Evolutionary conservation across 2,797 vertebrate species (phyloP).

Genomic region (Capromys pilorides): DNA sequence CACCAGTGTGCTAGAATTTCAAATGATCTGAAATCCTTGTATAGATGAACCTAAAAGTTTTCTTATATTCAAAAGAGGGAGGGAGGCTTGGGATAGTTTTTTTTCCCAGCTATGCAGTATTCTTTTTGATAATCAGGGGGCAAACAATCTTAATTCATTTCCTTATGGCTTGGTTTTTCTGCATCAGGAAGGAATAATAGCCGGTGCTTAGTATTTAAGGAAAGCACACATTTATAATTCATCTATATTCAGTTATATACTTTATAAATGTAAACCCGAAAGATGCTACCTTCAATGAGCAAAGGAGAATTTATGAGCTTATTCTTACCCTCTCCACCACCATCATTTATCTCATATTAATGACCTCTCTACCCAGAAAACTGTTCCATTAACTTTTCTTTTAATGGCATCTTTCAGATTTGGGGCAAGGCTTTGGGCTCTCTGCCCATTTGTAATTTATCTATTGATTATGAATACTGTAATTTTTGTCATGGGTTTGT

Average conservation of each 20-base stretch:
- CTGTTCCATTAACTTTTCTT: constrained; percentile 48
- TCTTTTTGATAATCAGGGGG: constrained; percentile 54
- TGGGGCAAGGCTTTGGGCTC: constrained; percentile 44
- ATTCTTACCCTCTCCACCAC: background rate
- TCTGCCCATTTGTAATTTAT: constrained; percentile 59
- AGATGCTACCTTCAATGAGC: constrained; percentile 64
- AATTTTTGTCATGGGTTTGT: constrained; percentile 47
- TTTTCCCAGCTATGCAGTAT: constrained; percentile 16
- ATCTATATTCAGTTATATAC: constrained; percentile 38
- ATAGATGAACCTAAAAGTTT: constrained; percentile 20
- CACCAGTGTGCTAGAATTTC: constrained; percentile 59
- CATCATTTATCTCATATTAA: constrained; percentile 61
- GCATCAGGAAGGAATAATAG: constrained; percentile 21
- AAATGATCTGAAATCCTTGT: constrained; percentile 39
- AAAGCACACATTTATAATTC: constrained; percentile 58
- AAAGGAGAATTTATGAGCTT: constrained; percentile 66
- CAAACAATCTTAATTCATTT: constrained; percentile 64
- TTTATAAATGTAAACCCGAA: constrained; percentile 58
- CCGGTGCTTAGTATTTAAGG: constrained; percentile 55
- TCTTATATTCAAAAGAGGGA: constrained; percentile 8
- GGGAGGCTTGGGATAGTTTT: constrained; percentile 1
- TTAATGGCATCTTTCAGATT: constrained; percentile 52
- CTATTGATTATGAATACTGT: background rate
- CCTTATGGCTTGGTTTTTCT: constrained; percentile 59
- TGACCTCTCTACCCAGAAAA: constrained; percentile 16